phyloP scores from a whole-genome alignment of 2,888 invertebrate species.

The Drepanosiphum platanoidis region DNA sequence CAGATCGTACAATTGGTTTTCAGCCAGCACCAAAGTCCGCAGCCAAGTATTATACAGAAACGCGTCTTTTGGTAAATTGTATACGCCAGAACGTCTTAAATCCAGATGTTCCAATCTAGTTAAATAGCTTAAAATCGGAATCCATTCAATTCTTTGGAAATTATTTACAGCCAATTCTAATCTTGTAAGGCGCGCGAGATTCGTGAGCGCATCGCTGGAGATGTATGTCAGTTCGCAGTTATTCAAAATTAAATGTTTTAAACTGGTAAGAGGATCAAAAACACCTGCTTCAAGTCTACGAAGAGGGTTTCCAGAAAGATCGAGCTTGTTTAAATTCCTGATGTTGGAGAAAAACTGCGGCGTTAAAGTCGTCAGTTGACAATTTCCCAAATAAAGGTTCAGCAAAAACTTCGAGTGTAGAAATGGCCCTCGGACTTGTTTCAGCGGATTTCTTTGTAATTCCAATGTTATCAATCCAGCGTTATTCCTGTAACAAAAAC shows the following conservation, averaged over 20 bases:
- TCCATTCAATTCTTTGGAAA: constrained; percentile 71
- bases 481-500: constrained; percentile 71
- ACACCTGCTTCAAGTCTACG: constrained; percentile 71
- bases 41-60: constrained; percentile 76
- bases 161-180: constrained; percentile 74
- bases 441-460: constrained; percentile 73
- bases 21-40: constrained; percentile 72
- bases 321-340: no score
- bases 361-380: no score
- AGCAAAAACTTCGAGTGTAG: constrained; percentile 76
- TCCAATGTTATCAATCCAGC: no score
- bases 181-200: no score
- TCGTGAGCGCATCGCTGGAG: no score
- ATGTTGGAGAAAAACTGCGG: no score
- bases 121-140: constrained; percentile 72
- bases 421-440: constrained; percentile 69
- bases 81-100: constrained; percentile 73
- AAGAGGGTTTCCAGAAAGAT: no score
- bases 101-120: constrained; percentile 74
- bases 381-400: constrained; percentile 75
- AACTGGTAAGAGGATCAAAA: constrained; percentile 74
- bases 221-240: no score
- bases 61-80: no score
- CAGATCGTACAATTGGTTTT: no score
- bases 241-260: no score